phyloP scores from a whole-genome alignment of 1,140 invertebrate genomes.

The Pseudomyrmex dendroicus region DNA sequence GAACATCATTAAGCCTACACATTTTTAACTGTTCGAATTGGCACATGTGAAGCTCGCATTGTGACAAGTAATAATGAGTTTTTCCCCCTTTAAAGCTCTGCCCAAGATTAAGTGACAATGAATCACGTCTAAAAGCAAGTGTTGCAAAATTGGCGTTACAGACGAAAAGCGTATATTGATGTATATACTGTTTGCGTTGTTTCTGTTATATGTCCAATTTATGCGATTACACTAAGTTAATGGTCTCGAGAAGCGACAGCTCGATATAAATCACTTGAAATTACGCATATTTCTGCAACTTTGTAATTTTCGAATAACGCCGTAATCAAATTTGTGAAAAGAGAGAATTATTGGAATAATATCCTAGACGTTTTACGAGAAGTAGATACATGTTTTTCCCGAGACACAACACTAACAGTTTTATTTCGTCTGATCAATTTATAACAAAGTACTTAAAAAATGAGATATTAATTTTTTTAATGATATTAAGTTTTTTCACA shows the following conservation, averaged over 20 bases:
- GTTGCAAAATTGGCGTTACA: background rate
- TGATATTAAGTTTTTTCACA: background rate
- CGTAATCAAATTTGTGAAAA: background rate
- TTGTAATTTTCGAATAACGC: background rate
- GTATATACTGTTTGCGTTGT: background rate
- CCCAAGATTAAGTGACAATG: constrained; percentile 15
- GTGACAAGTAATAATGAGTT: constrained; percentile 14
- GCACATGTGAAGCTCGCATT: background rate
- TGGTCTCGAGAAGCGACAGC: background rate
- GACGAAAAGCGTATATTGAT: background rate
- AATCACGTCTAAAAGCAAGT: constrained; percentile 30
- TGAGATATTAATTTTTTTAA: background rate
- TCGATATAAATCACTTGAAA: constrained; percentile 16
- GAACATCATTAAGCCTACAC: background rate
- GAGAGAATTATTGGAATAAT: background rate
- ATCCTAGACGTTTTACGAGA: background rate
- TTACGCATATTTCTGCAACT: constrained; percentile 1
- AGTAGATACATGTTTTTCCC: background rate
- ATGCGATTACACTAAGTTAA: constrained; percentile 8
- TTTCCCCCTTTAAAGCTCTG: constrained; percentile 22
- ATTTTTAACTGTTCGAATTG: constrained; percentile 25
- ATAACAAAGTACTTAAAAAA: background rate
- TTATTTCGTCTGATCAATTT: no score
- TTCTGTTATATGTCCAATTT: constrained; percentile 26
- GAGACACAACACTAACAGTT: background rate